phyloP scores from a whole-genome alignment of 1,140 invertebrate species.

The Drosophila kanapiae region DNA sequence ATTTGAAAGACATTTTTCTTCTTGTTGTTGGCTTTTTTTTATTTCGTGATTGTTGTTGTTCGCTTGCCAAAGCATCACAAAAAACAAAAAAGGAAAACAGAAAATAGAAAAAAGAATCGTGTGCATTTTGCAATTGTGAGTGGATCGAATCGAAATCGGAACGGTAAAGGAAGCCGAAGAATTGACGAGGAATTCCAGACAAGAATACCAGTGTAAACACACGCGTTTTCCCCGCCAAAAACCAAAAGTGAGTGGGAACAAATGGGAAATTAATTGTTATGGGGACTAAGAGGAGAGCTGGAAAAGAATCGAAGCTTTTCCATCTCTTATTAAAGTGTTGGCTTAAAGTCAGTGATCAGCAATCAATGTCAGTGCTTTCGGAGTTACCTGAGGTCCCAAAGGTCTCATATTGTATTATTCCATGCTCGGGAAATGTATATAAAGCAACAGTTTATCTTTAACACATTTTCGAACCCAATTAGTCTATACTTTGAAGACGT shows the following conservation, averaged over 20 bases:
- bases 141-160: conserved; percentile 24
- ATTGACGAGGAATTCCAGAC: conserved; percentile 24
- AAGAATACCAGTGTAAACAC: neutral
- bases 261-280: neutral
- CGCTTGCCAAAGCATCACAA: neutral
- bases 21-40: conserved; percentile 27
- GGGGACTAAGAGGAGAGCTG: neutral
- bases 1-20: conserved; percentile 18
- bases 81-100: neutral
- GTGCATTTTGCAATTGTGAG: conserved; percentile 44
- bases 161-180: conserved; percentile 3
- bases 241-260: conserved; percentile 7
- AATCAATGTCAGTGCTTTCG: neutral
- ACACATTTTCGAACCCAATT: neutral
- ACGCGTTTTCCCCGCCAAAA: neutral
- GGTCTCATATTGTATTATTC: neutral
- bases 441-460: neutral
- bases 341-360: neutral
- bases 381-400: neutral
- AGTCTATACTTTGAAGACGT: neutral
- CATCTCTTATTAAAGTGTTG: neutral
- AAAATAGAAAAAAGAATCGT: conserved; percentile 5
- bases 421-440: neutral
- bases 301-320: neutral
- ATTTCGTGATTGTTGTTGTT: conserved; percentile 12